These are phyloP conservation scores for Melierax canorus DNA, from an alignment of 2,113 vertebrate genomes.

Conservation along the genomic window DNA sequence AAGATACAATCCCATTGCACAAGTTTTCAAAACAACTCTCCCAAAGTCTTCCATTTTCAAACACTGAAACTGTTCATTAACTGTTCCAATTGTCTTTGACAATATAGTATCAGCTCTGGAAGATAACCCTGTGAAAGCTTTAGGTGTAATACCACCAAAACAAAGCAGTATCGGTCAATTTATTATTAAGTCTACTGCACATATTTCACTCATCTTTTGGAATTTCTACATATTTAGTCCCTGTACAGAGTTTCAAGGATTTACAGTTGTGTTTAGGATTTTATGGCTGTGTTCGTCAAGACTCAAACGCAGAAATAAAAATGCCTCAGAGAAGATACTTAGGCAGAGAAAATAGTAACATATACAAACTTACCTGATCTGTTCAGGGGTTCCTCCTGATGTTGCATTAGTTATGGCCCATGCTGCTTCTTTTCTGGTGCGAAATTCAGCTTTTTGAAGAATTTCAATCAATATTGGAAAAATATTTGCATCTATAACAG, in stretches of 20 bases:
- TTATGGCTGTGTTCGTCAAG: neutral
- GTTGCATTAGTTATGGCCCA: conserved; percentile 91
- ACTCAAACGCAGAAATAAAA: neutral
- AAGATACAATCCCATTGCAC: neutral
- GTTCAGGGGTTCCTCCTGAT: conserved; percentile 85
- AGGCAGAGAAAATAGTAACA: neutral
- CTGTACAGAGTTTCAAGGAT: neutral
- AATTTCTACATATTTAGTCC: neutral
- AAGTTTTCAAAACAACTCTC: neutral
- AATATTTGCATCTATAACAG: conserved; percentile 91
- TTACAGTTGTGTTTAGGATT: neutral
- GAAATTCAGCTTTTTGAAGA: conserved; percentile 91
- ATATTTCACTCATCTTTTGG: neutral
- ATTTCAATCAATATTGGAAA: conserved; percentile 91
- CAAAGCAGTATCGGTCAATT: neutral
- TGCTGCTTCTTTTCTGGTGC: conserved; percentile 89
- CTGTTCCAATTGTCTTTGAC: neutral
- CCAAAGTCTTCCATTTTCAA: neutral
- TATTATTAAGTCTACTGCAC: neutral
- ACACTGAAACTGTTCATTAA: neutral
- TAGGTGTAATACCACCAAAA: neutral
- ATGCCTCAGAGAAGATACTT: neutral
- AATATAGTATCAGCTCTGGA: neutral
- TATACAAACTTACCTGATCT: conserved; percentile 76
- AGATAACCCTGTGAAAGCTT: neutral